Evolutionary conservation across 2,888 invertebrate genomes (phyloP), one percentile per base, ranked within the genome.

Genomic region (Agriopis marginaria): DNA sequence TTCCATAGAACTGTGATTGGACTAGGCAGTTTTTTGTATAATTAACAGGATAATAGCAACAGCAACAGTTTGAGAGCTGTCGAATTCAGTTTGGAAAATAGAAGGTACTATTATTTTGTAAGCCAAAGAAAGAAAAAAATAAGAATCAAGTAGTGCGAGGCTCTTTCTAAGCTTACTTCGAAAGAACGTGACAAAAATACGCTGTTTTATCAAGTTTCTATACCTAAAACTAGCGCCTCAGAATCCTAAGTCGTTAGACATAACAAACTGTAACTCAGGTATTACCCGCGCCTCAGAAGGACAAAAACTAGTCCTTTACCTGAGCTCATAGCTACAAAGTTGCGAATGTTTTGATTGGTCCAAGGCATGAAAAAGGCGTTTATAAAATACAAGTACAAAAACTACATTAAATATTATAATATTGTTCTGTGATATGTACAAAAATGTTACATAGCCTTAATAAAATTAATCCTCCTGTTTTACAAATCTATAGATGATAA

Each of bases 311-410:
- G 77, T 75, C 78, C 76, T 73, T 80, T 87, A 87, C 86, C 85
- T 88, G 87, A 85, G 80, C 85, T 81, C 83, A 86, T 81, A 83
- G 81, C 82, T 81, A 76, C 77, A 76, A 85, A 87, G 82, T 89
- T 87, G 79, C 78, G 82, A 83, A 80, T 77, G 78, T 79, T 80
- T 76, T 61, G 59, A 59, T 32, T 72, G 79, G 76, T 17, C 0
- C 55, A 79, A 80, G 66, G n/a, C 12, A 42, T n/a, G 71, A 23
- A 53, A 14, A 47, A 3, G 64, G 71, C 71, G 66, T 51, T 14
- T 56, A 50, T 23, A 23, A 23, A 23, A 23, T 23, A 23, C 17
- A 23, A 23, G 17, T 23, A 23, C 17, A 23, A 23, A 23, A 23
- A 23, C 17, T 23, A 23, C 17, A 23, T 23, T 23, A 23, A 23